Evolutionary conservation across 2,888 invertebrate species (phyloP), one percentile per base, ranked within the genome.

Genomic region (Scelioninae gen. 1): DNA sequence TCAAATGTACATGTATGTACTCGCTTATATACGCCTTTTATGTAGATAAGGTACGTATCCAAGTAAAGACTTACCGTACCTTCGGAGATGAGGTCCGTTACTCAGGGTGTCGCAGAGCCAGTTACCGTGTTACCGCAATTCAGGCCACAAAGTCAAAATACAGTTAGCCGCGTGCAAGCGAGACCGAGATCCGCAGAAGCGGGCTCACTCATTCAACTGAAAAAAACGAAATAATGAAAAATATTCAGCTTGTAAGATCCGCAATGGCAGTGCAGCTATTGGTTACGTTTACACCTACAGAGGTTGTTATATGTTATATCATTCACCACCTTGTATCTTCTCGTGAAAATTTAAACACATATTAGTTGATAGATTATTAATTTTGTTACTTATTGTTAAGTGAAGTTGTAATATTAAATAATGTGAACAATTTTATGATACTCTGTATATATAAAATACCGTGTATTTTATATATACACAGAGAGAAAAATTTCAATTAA

Each of bases 71-170:
- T 80, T 84, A 86, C 86, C 87, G 86, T 86, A 87, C 88, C 89
- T 87, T 86, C 83, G 87, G 88, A 89, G 89, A 89, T 89, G 86
- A 87, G 91, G 88, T 86, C 91, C 91, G 91, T 91, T 91, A 91
- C 87, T 90, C 88, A 87, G 91, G 89, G 91, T 91, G 91, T 91
- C 91, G 90, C 90, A 89, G 88, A 91, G 92, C 92, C 91, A 92
- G 91, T 92, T 92, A 92, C 92, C 90, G 92, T 92, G 92, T 92
- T 92, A 92, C 92, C 92, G 91, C 92, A 92, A 92, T 92, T 92
- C 91, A 92, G 92, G 92, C 92, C 92, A 92, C 92, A 92, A 92
- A 92, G 92, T 92, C 92, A 92, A 92, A 92, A 92, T 92, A 92
- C 92, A 92, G 92, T 92, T 92, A 92, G 88, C 89, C 87, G 88